These are phyloP conservation scores for Sorex fumeus DNA, from an alignment of 2,113 vertebrate genomes.

Conservation along the genomic window DNA sequence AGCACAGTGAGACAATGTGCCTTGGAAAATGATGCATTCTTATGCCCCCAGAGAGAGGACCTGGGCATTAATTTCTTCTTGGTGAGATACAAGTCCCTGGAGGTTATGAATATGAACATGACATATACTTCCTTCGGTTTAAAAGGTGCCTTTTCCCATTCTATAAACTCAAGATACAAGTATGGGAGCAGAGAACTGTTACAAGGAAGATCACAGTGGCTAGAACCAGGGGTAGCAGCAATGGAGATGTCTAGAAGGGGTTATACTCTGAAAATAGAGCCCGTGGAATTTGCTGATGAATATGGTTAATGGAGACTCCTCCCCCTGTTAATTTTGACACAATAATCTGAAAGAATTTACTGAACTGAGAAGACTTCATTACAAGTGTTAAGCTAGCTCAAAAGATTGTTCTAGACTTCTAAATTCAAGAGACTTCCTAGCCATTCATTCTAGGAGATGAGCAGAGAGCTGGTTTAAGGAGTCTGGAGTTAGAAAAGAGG, in stretches of 20 bases:
- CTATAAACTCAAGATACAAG: background rate
- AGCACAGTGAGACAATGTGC: background rate
- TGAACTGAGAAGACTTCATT: background rate
- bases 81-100: background rate
- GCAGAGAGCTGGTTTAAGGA: background rate
- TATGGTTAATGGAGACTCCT: background rate
- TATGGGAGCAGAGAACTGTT: background rate
- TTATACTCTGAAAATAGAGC: background rate
- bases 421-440: background rate
- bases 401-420: background rate
- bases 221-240: background rate
- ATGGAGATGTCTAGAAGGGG: background rate
- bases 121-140: background rate
- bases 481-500: background rate
- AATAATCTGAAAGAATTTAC: background rate
- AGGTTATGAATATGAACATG: background rate
- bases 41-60: too few species aligned
- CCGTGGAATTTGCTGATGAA: background rate
- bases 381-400: too few species aligned
- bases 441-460: background rate
- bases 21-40: background rate
- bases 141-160: background rate
- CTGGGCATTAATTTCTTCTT: background rate
- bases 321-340: background rate
- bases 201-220: fast-evolving